Conservation (phyloP, 1,140 invertebrate species). For the Drosophila lacteicornis region DNA sequence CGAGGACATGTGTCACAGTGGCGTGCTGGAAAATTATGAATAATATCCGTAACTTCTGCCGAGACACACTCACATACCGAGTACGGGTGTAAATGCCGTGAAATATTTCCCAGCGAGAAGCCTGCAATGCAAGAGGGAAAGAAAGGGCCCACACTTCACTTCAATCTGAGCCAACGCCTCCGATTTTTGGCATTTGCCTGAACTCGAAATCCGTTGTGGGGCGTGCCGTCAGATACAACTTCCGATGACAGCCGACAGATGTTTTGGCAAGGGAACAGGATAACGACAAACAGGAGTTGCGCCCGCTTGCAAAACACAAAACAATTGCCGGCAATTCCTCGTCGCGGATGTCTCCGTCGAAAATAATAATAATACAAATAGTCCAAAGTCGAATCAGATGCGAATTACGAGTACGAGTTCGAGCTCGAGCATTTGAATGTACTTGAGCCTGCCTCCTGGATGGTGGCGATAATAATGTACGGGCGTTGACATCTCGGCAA, state of each 20-base stretch:
- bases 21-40: constrained; percentile 79
- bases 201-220: constrained; percentile 47
- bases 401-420: constrained; percentile 19
- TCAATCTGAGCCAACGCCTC: constrained; percentile 36
- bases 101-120: constrained; percentile 52
- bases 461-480: constrained; percentile 42
- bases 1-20: constrained; percentile 56
- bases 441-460: constrained; percentile 35
- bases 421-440: constrained; percentile 44
- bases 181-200: constrained; percentile 1
- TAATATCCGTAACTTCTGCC: constrained; percentile 79
- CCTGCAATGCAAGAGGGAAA: constrained; percentile 65
- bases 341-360: constrained; percentile 67
- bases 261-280: constrained; percentile 54
- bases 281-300: constrained; percentile 49
- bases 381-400: constrained; percentile 44
- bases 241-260: constrained; percentile 82
- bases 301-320: constrained; percentile 78
- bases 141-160: constrained; percentile 48
- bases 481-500: constrained; percentile 71
- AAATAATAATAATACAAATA: constrained; percentile 21
- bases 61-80: constrained; percentile 24
- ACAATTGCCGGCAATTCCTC: constrained; percentile 70
- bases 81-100: constrained; percentile 11
- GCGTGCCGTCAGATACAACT: constrained; percentile 83